Evolutionary conservation across 2,797 vertebrate species (phyloP), one percentile per base, ranked within the genome.

Genomic region (Garrulus glandarius): DNA sequence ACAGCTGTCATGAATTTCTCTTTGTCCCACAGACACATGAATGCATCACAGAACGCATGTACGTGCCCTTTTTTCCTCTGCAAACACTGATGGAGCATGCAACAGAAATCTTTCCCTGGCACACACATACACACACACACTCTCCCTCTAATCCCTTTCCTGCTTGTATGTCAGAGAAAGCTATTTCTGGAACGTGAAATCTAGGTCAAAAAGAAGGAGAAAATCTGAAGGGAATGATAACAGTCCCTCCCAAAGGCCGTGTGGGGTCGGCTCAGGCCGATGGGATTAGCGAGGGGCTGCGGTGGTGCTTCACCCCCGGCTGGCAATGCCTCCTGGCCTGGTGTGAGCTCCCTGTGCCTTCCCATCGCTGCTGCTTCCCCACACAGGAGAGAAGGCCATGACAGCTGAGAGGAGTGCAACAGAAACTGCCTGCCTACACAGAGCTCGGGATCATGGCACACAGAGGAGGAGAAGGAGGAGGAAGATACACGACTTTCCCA

Each of bases 141-240:
- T 32, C 71, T 59, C 81, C 37, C 75, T 68, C 80, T 97, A 95
- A 96, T 97, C 80, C 60, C 69, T 50, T 47, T 83, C 94, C 95
- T 97, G 94, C 93, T 95, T 94, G 91, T 96, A 85, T 94, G 96
- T 96, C 93, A 97, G 94, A 96, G 93, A 96, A 96, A 98, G 96
- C 96, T 98, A 98, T 98, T 98, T 98, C 94, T 97, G 97, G 97
- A 96, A 97, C 52, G 13, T 94, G 91, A 95, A 98, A 98, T 98
- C 97, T 98, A 97, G 98, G 98, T 98, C 97, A 98, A 97, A 97
- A 96, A 94, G 86, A 94, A 92, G 92, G 95, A 96, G 96, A 96
- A 95, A 92, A 64, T 89, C 70, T 71, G 82, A 81, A 95, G 89
- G 76, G 80, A 92, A 68, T 30, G 79, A 43, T 74, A 93, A 64